Evolutionary conservation across 2,797 vertebrate species (phyloP), one percentile per base, ranked within the genome.

Genomic region (Epinephelus coioides): DNA sequence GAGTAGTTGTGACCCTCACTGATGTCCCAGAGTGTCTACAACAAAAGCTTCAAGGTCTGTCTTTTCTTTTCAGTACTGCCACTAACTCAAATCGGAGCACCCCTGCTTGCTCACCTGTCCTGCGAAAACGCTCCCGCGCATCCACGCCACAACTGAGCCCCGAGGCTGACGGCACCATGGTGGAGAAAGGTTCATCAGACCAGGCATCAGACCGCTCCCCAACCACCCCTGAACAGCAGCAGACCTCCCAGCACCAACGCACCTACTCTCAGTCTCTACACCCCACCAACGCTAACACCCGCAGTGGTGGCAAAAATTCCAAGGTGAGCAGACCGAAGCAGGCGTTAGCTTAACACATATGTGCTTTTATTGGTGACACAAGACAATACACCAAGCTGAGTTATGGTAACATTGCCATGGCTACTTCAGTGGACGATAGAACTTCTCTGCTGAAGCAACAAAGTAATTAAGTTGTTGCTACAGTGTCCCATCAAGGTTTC

Each of bases 21-120:
- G 13, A 51, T 56, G 17, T 56, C 27, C 55, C 21, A 46, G 18
- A 50, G 18, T n/a, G 2, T 18, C 19, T 50, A 2, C 3, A 1
- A 27, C 40, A 14, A 19, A 34, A 40, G 7, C n/a, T 47, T 47
- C 21, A 47, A 57, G 9, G n/a, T 56, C n/a, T 56, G 10, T 78
- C 11, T 73, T 56, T 69, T 34, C 19, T 44, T 65, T 74, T 62
- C 92, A 97, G 97, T 93, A 97, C 96, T 88, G 96, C 97, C 95
- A 97, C 96, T 96, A 97, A 97, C 94, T 97, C 96, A 44, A 97
- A 96, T 94, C 96, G 96, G 95, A 97, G 97, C 96, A 97, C 97
- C 1, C 97, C 97, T 2, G 96, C 96, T 91, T 97, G 97, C 95
- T 97, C 97, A 54, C 97, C 97, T 1, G 95, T 97, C 94, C 96